Base-by-base conservation (phyloP, 2,797 vertebrate genomes). In the Synanceia verrucosa region DNA sequence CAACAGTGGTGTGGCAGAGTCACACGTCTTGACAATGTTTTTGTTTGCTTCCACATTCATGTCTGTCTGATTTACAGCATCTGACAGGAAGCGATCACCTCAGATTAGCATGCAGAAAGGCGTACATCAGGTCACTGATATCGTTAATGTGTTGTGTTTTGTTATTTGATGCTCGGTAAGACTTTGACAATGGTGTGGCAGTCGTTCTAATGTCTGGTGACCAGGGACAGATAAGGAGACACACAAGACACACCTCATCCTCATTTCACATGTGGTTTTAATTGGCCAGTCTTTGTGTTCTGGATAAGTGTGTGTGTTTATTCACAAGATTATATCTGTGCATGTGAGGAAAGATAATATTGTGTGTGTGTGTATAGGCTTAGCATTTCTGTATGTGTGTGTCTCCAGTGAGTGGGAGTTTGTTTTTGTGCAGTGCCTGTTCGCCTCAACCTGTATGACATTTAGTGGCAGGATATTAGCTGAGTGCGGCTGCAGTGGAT, bases 141-240 rank as follows among this genome's bases (percentile, higher is more conserved):
- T 62, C 56, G 36, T 67, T 62, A 3, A 61, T 59, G n/a, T 58
- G 50, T 63, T 76, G 74, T 56, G 9, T 61, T 37, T 41, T 63
- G 29, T 56, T 68, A 73, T 65, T 52, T 56, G 2, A 60, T 70
- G 23, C 24, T 26, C 18, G 47, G 28, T 56, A 48, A 23, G 31
- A 33, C 63, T 37, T 65, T 72, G 60, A 39, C 10, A 3, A 33
- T 29, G 55, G 37, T 52, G 53, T 51, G 53, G 63, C 48, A 66
- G 41, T 73, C 33, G 4, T 37, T 12, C 24, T 51, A 16, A 65
- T 56, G 75, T 53, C 60, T 29, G 29, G 36, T 85, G 72, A 90
- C 73, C 63, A 61, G 65, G 63, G 86, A 67, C 85, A 91, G 86
- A 91, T 92, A 81, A 76, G 24, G 23, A 57, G 66, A 78, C 83